A percentile compares a stretch with the other conserved stretches of the same genome.
These are phyloP conservation scores for Misgurnus anguillicaudatus DNA, from an alignment of 2,113 vertebrate genomes.

Conservation along the genomic window DNA sequence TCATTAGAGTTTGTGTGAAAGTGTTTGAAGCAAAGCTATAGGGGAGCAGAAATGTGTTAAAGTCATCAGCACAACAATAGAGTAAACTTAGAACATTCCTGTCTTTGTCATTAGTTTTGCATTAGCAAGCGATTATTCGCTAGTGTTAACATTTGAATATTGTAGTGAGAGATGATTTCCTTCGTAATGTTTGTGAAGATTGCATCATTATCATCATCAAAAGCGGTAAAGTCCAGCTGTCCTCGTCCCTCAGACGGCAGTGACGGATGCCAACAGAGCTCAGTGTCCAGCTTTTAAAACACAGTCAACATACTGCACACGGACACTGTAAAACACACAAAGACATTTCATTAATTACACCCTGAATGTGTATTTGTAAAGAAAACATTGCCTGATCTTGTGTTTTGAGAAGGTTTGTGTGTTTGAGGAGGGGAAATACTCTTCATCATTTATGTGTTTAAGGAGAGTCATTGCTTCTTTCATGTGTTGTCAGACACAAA, in stretches of 20 bases:
- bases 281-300: not conserved
- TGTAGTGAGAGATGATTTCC: not conserved
- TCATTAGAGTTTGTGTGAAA: not conserved
- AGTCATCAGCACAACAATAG: not conserved
- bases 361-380: too few relatives aligned
- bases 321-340: not conserved
- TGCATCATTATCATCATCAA: slow-evolving; percentile 6
- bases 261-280: not conserved
- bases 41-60: not conserved
- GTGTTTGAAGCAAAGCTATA: too few relatives aligned
- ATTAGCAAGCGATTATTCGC: not conserved
- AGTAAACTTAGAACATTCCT: not conserved
- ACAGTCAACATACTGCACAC: not conserved
- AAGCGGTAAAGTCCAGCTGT: slow-evolving; percentile 40
- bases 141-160: not conserved
- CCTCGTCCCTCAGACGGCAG: not conserved
- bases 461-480: too few relatives aligned
- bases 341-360: too few relatives aligned
- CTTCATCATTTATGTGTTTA: too few relatives aligned
- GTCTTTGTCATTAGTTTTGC: too few relatives aligned
- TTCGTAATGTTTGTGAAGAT: slow-evolving; percentile 2
- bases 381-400: too few relatives aligned
- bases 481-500: too few relatives aligned
- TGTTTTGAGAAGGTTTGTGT: too few relatives aligned
- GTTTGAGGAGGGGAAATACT: too few relatives aligned